A percentile compares a stretch with the other conserved stretches of the same genome.
Conservation (phyloP, 2,797 vertebrate genomes). For the Sebastes hubbsi region DNA sequence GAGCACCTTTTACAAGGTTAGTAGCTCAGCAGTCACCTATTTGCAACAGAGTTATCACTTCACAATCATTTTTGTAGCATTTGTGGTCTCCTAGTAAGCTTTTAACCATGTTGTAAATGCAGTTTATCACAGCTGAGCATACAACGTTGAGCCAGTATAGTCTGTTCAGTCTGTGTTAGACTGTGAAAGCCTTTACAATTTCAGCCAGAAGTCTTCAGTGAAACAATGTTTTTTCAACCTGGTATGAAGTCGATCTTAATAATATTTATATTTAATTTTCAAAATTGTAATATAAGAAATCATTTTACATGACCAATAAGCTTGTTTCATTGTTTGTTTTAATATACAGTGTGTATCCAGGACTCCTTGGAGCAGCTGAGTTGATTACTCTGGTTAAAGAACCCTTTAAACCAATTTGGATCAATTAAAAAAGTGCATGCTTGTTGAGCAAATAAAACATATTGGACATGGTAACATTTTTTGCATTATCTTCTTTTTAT, state of each 20-base stretch:
- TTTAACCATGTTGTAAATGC: background rate
- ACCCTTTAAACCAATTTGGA: background rate
- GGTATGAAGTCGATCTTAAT: background rate
- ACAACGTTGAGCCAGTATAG: background rate
- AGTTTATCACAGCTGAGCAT: background rate
- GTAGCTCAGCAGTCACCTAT: background rate
- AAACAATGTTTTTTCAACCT: background rate
- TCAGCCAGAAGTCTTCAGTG: background rate
- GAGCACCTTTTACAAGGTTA: background rate
- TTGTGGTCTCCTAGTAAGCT: background rate
- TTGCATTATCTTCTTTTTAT: background rate
- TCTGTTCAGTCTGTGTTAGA: background rate
- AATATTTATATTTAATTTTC: background rate
- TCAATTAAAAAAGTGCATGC: background rate
- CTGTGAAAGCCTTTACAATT: background rate
- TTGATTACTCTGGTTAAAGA: background rate
- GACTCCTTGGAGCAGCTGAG: background rate
- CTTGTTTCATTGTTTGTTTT: constrained; percentile 9
- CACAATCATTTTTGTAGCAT: background rate
- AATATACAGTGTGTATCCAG: background rate
- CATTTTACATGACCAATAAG: background rate
- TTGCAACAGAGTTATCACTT: background rate
- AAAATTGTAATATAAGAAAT: background rate
- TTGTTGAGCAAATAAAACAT: background rate
- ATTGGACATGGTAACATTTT: background rate